Base-by-base conservation (phyloP, 2,113 vertebrate species). In the Planiliza haematocheilus region DNA sequence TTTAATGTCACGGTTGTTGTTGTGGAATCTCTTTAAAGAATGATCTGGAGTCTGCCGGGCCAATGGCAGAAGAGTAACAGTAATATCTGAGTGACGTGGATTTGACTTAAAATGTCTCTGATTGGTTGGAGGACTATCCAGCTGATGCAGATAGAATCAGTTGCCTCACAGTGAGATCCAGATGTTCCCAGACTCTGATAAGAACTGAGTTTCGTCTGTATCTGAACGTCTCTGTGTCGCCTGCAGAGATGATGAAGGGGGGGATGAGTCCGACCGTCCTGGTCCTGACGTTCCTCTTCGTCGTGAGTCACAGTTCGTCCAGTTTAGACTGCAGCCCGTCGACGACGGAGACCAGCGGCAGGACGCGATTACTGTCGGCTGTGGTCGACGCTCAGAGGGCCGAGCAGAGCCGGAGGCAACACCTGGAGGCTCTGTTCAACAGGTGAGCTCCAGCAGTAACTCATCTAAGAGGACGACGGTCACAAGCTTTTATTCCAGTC, bases 341-440 rank as follows among this genome's bases (percentile, higher is more conserved):
- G 4, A 0, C 55, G 0, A 13, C 70, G 1, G 57, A 75, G 41
- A 42, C 50, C 0, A 39, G 0, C 66, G 0, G 30, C 14, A 21
- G 24, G 3, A 7, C 4, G n/a, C 59, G 41, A 18, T 20, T 66
- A 2, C 61, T 52, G 52, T 71, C 86, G 0, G 81, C 90, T 0
- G 11, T 94, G 65, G 7, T 95, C 13, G 95, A 97, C 70, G 2
- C 16, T 16, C 92, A 91, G 59, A 82, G 90, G 70, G 97, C 97
- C 0, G 76, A 92, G 53, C 86, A 81, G 49, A 92, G 91, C 63
- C 96, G 92, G 81, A 94, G 89, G 20, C 89, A 91, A 30, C 95
- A 99, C 77, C 94, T 99, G 68, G 95, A 96, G 70, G 94, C 95
- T 12, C 95, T 99, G 16, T 99, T 99, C 81, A 86, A 92, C 85